Evolutionary conservation across 2,113 vertebrate species (phyloP).

Genomic region (Hyperopisus bebe): DNA sequence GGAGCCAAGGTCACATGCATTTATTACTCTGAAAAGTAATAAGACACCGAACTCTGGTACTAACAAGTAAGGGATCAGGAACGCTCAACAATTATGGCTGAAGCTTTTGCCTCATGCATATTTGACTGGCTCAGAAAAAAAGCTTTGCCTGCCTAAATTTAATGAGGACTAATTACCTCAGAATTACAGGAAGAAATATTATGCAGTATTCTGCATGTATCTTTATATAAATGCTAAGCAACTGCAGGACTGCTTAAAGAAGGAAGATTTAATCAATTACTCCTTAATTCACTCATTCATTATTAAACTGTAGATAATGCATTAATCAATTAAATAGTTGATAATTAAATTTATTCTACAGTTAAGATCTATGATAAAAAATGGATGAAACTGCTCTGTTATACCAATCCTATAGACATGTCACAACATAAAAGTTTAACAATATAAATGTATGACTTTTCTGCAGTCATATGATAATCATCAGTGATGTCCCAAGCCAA

Average conservation of each 20-base stretch:
- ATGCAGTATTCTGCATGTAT: neutral
- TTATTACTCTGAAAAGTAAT: conserved; percentile 19
- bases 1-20: conserved; percentile 33
- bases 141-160: neutral
- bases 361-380: neutral
- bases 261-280: neutral
- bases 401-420: neutral
- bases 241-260: neutral
- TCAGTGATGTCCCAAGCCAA: neutral
- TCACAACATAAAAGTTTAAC: neutral
- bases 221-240: neutral
- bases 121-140: conserved; percentile 27
- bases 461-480: neutral
- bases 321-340: neutral
- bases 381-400: neutral
- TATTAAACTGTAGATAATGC: neutral
- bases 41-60: conserved; percentile 4
- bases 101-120: conserved; percentile 23
- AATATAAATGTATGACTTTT: neutral
- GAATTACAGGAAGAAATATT: neutral
- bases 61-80: neutral
- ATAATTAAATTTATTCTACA: neutral
- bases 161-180: neutral
- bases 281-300: neutral
- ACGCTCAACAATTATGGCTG: neutral